A percentile compares a stretch with the other conserved stretches of the same genome.
phyloP scores from a whole-genome alignment of 1,140 invertebrate species.

The Theocolax elegans region DNA sequence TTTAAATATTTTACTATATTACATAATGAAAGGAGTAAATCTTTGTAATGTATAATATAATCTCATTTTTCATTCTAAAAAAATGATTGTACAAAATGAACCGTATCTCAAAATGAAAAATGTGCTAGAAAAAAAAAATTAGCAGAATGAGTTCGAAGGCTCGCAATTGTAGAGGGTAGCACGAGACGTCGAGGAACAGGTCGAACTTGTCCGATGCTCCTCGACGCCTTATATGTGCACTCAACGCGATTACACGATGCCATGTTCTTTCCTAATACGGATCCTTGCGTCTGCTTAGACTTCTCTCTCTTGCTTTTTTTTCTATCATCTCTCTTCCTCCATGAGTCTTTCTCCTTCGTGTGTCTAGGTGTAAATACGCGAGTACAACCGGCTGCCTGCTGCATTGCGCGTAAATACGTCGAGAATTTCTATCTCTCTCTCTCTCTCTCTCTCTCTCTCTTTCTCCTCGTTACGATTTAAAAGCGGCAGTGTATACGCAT shows the following conservation, averaged over 20 bases:
- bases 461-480: neutral
- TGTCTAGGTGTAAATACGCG: slow-evolving; percentile 31
- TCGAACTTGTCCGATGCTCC: slow-evolving; percentile 50
- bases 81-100: too few relatives aligned
- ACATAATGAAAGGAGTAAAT: too few relatives aligned
- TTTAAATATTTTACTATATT: too few relatives aligned
- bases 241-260: slow-evolving; percentile 54
- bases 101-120: too few relatives aligned
- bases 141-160: neutral
- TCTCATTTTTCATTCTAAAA: too few relatives aligned
- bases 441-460: neutral
- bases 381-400: neutral
- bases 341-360: neutral
- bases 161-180: slow-evolving; percentile 2
- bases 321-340: neutral
- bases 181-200: too few relatives aligned
- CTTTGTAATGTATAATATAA: too few relatives aligned
- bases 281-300: slow-evolving; percentile 48
- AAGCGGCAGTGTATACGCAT: neutral
- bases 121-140: slow-evolving; percentile 7
- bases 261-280: slow-evolving; percentile 55
- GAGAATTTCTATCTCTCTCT: neutral
- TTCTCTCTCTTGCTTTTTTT: slow-evolving; percentile 18
- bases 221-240: slow-evolving; percentile 56
- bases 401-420: slow-evolving; percentile 4